Conservation (phyloP, 1,140 invertebrate species). For the Chrysomallon squamiferum region DNA sequence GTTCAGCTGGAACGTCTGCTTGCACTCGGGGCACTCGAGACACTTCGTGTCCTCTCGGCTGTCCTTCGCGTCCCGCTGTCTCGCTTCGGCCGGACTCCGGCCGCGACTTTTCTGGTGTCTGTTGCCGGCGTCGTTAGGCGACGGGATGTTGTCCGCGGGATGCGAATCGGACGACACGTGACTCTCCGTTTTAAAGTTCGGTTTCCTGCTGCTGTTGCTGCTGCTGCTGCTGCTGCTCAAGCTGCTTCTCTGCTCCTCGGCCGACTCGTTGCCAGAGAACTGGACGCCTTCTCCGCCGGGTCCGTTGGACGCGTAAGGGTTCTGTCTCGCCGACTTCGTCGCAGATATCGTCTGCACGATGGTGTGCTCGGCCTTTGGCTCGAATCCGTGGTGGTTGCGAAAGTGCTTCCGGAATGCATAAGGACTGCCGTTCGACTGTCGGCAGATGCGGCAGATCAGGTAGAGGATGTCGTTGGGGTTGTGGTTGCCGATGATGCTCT, state of each 20-base stretch:
- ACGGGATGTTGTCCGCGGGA: neutral
- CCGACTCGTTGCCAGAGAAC: neutral
- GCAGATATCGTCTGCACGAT: constrained; percentile 57
- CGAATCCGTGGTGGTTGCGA: constrained; percentile 57
- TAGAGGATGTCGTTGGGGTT: constrained; percentile 55
- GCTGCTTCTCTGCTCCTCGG: neutral
- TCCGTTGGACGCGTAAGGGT: constrained; percentile 14
- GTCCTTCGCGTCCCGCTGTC: neutral
- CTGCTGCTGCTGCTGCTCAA: neutral
- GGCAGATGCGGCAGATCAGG: constrained; percentile 53
- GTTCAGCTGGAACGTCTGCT: constrained; percentile 54
- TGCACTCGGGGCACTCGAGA: constrained; percentile 52
- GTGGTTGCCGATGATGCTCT: constrained; percentile 54
- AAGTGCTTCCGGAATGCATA: constrained; percentile 60
- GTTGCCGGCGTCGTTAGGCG: constrained; percentile 4
- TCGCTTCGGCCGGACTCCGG: neutral
- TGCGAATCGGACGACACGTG: neutral
- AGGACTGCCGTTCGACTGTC: constrained; percentile 58
- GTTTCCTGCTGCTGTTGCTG: neutral
- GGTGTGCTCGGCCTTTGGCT: constrained; percentile 53
- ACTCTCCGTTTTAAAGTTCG: neutral
- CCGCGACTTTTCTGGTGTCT: neutral
- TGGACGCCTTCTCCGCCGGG: neutral
- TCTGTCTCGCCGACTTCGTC: constrained; percentile 44
- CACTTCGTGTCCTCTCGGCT: constrained; percentile 37